Percentiles rank a stretch among this genome's conserved stretches.
Evolutionary conservation across 2,113 vertebrate species (phyloP).

Genomic region (Gopherus evgoodei): DNA sequence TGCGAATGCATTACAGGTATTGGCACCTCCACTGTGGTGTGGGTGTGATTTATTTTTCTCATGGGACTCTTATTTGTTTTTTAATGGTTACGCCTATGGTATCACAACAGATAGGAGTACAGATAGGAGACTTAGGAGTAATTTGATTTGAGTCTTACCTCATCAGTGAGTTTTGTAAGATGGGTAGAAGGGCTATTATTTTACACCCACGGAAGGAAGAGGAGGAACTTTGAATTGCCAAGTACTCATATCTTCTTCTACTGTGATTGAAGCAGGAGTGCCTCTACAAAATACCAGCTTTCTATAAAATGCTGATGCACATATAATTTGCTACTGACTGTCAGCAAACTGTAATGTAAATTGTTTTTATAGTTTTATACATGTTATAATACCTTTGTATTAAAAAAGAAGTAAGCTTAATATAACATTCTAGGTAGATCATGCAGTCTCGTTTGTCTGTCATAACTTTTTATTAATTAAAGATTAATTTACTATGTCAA

Average conservation of each 20-base stretch:
- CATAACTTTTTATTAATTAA: not conserved
- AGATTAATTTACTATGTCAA: not conserved
- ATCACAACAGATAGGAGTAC: too few species aligned
- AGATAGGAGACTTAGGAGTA: not conserved
- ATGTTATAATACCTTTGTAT: not conserved
- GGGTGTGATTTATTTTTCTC: not conserved
- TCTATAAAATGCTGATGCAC: not conserved
- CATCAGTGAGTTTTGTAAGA: not conserved
- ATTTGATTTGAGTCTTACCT: not conserved
- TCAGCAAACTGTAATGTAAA: not conserved
- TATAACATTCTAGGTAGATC: slow-evolving; percentile 20
- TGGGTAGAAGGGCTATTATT: not conserved
- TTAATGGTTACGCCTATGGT: slow-evolving; percentile 1
- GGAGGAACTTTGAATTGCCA: not conserved
- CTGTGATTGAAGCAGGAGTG: not conserved
- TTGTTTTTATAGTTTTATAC: slow-evolving; percentile 37
- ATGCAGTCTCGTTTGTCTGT: not conserved
- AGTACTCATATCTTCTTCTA: not conserved
- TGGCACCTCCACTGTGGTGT: not conserved
- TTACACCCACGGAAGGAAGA: fast-evolving
- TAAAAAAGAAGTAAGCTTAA: slow-evolving; percentile 61
- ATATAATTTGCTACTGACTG: not conserved
- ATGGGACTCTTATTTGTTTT: not conserved
- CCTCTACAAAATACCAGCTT: not conserved
- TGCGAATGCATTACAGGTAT: fast-evolving